These are phyloP conservation scores for Apotomis turbidana DNA, from an alignment of 2,888 invertebrate genomes.

Conservation along the genomic window DNA sequence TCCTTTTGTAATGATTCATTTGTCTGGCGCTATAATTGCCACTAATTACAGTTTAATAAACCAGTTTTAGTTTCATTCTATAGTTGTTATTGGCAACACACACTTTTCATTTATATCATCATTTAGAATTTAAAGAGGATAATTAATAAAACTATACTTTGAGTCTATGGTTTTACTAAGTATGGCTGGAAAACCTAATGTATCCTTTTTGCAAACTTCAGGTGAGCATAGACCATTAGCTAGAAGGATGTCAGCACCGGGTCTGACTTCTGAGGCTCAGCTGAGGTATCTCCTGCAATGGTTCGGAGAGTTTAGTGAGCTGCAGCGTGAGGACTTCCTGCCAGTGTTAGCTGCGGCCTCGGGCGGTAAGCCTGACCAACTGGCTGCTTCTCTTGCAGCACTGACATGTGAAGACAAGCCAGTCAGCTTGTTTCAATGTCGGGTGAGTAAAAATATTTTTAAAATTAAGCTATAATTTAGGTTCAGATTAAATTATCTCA, in stretches of 20 bases:
- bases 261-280: slow-evolving; percentile 88
- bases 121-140: background rate
- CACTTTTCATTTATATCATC: background rate
- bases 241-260: slow-evolving; percentile 82
- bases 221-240: slow-evolving; percentile 60
- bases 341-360: slow-evolving; percentile 87
- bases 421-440: slow-evolving; percentile 92
- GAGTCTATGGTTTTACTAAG: background rate
- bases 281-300: slow-evolving; percentile 92
- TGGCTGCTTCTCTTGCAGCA: slow-evolving; percentile 87
- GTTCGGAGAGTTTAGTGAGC: slow-evolving; percentile 95
- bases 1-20: slow-evolving; percentile 28
- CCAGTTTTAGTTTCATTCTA: slow-evolving; percentile 8
- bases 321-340: slow-evolving; percentile 93
- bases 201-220: slow-evolving; percentile 46
- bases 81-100: slow-evolving; percentile 8
- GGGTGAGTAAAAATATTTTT: slow-evolving; percentile 79
- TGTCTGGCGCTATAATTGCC: slow-evolving; percentile 22
- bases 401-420: slow-evolving; percentile 89
- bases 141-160: background rate
- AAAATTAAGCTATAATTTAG: too few species aligned
- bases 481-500: too few species aligned
- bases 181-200: slow-evolving; percentile 2
- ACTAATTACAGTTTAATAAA: slow-evolving; percentile 16
- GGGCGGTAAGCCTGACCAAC: slow-evolving; percentile 87